Evolutionary conservation across 2,113 vertebrate species (phyloP).

Genomic region (Grallaria varia): DNA sequence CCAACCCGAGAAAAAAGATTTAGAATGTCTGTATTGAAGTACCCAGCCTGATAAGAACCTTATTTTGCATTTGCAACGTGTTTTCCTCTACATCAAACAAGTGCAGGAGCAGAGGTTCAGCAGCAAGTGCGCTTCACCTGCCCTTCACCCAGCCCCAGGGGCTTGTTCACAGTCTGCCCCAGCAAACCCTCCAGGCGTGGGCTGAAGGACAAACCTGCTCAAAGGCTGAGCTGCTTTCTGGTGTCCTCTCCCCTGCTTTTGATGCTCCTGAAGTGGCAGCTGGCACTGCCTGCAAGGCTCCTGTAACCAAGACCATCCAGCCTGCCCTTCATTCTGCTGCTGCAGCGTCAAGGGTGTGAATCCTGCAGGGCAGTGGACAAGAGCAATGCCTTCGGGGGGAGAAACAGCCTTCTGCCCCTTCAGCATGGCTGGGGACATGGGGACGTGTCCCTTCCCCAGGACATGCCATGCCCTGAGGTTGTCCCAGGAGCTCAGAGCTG

Average conservation of each 20-base stretch:
- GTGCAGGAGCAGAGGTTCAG: neutral
- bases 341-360: neutral
- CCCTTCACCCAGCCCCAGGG: neutral
- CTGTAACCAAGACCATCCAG: neutral
- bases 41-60: neutral
- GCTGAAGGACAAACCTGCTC: neutral
- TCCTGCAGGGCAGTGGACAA: accelerated
- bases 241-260: neutral
- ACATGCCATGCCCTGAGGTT: accelerated
- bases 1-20: neutral
- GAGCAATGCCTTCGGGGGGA: neutral
- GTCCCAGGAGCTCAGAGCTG: neutral
- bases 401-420: neutral
- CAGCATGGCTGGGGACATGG: accelerated
- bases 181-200: neutral
- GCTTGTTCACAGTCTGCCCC: accelerated
- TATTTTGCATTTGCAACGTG: neutral
- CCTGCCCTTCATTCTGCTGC: neutral
- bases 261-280: neutral
- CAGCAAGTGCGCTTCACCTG: neutral
- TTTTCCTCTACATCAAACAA: neutral
- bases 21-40: neutral
- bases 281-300: neutral
- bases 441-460: neutral
- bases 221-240: neutral